Conservation (phyloP, 1,140 invertebrate species). For the Oedothorax gibbosus region DNA sequence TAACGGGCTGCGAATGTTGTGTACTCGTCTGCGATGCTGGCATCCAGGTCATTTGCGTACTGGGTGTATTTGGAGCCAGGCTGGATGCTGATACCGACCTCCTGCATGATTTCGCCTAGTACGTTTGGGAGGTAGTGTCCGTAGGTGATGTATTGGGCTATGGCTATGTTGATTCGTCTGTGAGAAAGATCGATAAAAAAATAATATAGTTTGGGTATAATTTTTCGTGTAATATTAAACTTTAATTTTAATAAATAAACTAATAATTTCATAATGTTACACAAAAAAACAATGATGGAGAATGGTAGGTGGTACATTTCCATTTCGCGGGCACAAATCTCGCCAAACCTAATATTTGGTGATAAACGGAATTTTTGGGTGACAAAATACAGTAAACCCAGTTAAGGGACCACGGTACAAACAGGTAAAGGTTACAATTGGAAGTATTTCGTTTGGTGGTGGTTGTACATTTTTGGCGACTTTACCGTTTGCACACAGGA, state of each 20-base stretch:
- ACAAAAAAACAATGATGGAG: background rate
- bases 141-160: conserved; percentile 71
- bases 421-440: too few relatives aligned
- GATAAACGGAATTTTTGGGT: too few relatives aligned
- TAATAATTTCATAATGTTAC: background rate
- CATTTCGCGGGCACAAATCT: too few relatives aligned
- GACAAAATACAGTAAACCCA: too few relatives aligned
- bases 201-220: background rate
- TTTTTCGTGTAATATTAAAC: background rate
- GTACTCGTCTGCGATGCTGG: conserved; percentile 65
- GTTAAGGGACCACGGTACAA: too few relatives aligned
- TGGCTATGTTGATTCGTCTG: conserved; percentile 63
- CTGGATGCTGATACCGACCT: conserved; percentile 48
- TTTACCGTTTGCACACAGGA: too few relatives aligned
- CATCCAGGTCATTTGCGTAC: conserved; percentile 61
- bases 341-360: too few relatives aligned
- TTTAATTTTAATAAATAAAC: background rate
- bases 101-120: conserved; percentile 66
- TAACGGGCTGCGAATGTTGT: conserved; percentile 58
- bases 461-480: too few relatives aligned
- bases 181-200: background rate
- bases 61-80: conserved; percentile 32
- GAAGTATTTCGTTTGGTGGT: too few relatives aligned
- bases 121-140: conserved; percentile 73
- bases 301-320: too few relatives aligned